phyloP scores from a whole-genome alignment of 1,140 invertebrate species.

The Macrocentrus cingulum region DNA sequence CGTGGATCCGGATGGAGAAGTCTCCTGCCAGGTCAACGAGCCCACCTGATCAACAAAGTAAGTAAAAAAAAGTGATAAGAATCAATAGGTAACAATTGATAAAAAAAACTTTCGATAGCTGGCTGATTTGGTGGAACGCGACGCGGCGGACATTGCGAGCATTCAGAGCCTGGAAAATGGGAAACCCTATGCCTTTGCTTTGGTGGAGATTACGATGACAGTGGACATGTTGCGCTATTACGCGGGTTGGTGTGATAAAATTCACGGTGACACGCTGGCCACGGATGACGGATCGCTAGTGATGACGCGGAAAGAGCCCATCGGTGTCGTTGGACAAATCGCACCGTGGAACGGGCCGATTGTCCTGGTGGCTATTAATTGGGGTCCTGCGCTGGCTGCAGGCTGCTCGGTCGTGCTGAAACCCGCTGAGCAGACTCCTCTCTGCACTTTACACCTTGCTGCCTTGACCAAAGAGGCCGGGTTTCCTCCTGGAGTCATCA shows the following conservation, averaged over 20 bases:
- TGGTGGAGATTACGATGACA: constrained; percentile 65
- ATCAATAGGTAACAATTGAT: too few relatives aligned
- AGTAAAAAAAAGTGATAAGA: background rate
- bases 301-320: constrained; percentile 76
- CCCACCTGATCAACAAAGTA: constrained; percentile 59
- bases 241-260: constrained; percentile 91
- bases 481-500: constrained; percentile 85
- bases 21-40: constrained; percentile 71
- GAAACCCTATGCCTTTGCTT: constrained; percentile 71
- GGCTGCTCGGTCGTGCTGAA: constrained; percentile 90
- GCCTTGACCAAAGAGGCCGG: constrained; percentile 82
- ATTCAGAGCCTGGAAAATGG: constrained; percentile 88
- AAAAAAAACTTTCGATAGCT: constrained; percentile 62
- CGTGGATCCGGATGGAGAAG: constrained; percentile 67
- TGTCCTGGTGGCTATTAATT: constrained; percentile 84
- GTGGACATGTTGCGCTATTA: constrained; percentile 76
- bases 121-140: constrained; percentile 75
- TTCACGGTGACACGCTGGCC: constrained; percentile 85
- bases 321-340: constrained; percentile 87
- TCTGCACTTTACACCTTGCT: constrained; percentile 81
- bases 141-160: constrained; percentile 70
- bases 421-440: constrained; percentile 91
- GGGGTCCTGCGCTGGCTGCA: constrained; percentile 78
- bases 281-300: constrained; percentile 58
- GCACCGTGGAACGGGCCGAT: constrained; percentile 92